Conservation (phyloP, 2,113 vertebrate species). For the Marmota flaviventris region DNA sequence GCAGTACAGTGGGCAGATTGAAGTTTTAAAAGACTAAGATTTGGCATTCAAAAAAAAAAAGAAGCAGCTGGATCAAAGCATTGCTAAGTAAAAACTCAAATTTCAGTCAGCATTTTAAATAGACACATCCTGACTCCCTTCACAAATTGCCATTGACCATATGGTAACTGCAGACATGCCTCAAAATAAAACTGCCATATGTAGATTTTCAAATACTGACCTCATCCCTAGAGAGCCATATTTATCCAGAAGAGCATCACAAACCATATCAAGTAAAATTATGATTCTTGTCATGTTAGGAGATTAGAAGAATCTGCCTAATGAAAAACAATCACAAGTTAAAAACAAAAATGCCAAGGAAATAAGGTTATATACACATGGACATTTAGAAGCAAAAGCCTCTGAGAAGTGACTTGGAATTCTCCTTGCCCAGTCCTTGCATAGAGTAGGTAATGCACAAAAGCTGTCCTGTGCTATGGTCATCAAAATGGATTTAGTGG, state of each 20-base stretch:
- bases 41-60: slow-evolving; percentile 53
- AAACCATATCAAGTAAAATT: slow-evolving; percentile 56
- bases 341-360: slow-evolving; percentile 36
- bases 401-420: background rate
- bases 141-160: slow-evolving; percentile 66
- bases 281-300: background rate
- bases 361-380: slow-evolving; percentile 39
- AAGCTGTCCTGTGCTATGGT: background rate
- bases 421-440: background rate
- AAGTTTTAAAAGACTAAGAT: slow-evolving; percentile 59
- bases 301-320: slow-evolving; percentile 59
- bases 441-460: background rate
- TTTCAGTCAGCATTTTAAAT: slow-evolving; percentile 76
- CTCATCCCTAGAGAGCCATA: slow-evolving; percentile 64
- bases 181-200: slow-evolving; percentile 77
- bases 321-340: slow-evolving; percentile 59
- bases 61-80: slow-evolving; percentile 17
- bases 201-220: slow-evolving; percentile 71
- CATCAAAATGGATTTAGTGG: slow-evolving; percentile 13
- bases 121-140: slow-evolving; percentile 70
- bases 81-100: slow-evolving; percentile 58
- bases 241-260: slow-evolving; percentile 59
- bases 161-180: slow-evolving; percentile 68
- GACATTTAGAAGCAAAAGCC: background rate
- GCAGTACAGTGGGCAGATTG: slow-evolving; percentile 1